Base-by-base conservation (phyloP, 1,140 invertebrate genomes). In the Drosophila saltans region DNA sequence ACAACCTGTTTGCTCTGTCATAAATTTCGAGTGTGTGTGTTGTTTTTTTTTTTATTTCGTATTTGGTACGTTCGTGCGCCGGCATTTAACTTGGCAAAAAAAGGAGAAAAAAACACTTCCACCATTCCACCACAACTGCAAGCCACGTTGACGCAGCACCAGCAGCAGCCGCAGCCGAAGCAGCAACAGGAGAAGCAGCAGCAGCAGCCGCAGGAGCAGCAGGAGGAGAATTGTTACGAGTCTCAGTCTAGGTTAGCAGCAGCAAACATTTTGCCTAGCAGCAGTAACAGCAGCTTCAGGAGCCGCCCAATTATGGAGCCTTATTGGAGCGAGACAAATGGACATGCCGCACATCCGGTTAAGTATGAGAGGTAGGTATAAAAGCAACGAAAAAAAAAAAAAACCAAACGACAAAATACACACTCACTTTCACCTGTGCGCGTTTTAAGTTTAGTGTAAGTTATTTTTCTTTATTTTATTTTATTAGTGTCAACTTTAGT, bases 341-440 rank as follows among this genome's bases (percentile, higher is more conserved):
- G 91, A 73, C 91, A 92, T 73, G 83, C 91, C 75, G 78, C 91
- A 72, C 91, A 92, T 88, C 81, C 91, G 76, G 91, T 92, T 69
- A 92, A 92, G 82, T 92, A 92, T 91, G 91, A 92, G 78, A 92
- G 91, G 91, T 92, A 88, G 85, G 91, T 91, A 90, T 86, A 77
- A 45, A 48, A 21, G 48, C 28, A 66, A 70, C 28, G 52, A 7
- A 30, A 62, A 58, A 63, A 66, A 57, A 16, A 43, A 72, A 52
- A 66, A 62, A 71, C 33, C 26, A 77, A 36, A 55, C 57, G 28
- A 57, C 69, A 58, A 73, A 68, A 30, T 41, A 57, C 56, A 71
- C 43, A 78, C 66, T 83, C 84, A 89, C 80, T 85, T 85, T 85
- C 79, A 82, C 82, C 82, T 86, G 70, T 40, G 75, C 82, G 82